A percentile compares a stretch with the other conserved stretches of the same genome.
These are phyloP conservation scores for Laothoe populi DNA, from an alignment of 2,888 invertebrate genomes.

Conservation along the genomic window DNA sequence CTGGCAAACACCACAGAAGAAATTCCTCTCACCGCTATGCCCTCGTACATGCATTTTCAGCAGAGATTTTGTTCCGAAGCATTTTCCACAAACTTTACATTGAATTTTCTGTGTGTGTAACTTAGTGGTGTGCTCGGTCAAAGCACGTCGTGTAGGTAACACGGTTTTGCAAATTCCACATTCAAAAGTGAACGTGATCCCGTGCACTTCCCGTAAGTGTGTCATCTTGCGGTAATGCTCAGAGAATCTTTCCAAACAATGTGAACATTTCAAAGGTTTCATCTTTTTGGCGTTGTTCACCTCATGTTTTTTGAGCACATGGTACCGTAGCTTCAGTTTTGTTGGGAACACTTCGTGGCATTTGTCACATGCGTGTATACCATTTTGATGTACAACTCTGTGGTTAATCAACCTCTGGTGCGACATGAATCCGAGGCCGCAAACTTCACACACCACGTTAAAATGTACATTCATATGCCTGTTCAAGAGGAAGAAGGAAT, in stretches of 20 bases:
- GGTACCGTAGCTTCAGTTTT: constrained; percentile 71
- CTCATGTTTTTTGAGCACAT: constrained; percentile 72
- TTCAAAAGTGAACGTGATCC: constrained; percentile 71
- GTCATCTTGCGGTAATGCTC: constrained; percentile 79
- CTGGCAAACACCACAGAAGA: constrained; percentile 68
- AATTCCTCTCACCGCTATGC: constrained; percentile 74
- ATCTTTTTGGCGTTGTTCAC: constrained; percentile 64
- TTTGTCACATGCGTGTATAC: constrained; percentile 69
- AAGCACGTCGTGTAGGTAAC: constrained; percentile 65
- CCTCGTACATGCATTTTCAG: constrained; percentile 73
- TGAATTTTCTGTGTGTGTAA: constrained; percentile 72
- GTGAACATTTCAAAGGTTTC: constrained; percentile 74
- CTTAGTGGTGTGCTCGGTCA: constrained; percentile 76
- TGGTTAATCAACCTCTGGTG: constrained; percentile 73
- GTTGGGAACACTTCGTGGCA: constrained; percentile 71
- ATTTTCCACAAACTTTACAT: constrained; percentile 73
- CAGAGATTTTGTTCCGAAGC: constrained; percentile 70
- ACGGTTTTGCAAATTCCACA: constrained; percentile 67
- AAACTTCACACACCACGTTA: constrained; percentile 76
- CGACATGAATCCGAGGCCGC: constrained; percentile 76
- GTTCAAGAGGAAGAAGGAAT: constrained; percentile 72
- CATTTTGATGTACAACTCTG: constrained; percentile 71
- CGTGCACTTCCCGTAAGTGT: constrained; percentile 72
- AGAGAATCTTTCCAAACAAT: constrained; percentile 73
- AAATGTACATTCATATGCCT: constrained; percentile 78